These are phyloP conservation scores for Aricia agestis DNA, from an alignment of 1,140 invertebrate species.

Conservation along the genomic window DNA sequence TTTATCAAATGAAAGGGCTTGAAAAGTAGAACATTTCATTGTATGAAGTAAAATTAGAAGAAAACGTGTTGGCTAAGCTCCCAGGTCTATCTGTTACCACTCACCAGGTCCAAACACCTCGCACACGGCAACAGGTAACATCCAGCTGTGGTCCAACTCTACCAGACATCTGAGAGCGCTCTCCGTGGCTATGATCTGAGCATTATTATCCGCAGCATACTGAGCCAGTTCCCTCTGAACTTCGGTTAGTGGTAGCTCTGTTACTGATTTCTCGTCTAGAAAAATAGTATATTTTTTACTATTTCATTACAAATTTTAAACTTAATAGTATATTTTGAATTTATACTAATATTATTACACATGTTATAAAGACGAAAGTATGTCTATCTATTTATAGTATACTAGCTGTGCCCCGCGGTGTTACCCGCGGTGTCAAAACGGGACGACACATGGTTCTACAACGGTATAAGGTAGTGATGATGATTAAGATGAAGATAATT, in stretches of 20 bases:
- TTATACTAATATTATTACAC: neutral
- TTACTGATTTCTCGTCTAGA: constrained; percentile 39
- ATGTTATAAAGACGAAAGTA: too few relatives aligned
- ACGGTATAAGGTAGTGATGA: too few relatives aligned
- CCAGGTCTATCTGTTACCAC: neutral
- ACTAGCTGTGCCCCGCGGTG: too few relatives aligned
- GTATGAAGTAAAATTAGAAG: too few relatives aligned
- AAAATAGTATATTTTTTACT: constrained; percentile 6
- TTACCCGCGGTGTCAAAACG: too few relatives aligned
- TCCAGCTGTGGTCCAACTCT: constrained; percentile 39
- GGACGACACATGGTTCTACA: too few relatives aligned
- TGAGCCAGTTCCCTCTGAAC: constrained; percentile 45
- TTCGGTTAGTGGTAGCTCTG: constrained; percentile 43
- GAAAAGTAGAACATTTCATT: too few relatives aligned
- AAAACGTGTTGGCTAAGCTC: too few relatives aligned
- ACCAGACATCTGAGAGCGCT: constrained; percentile 42
- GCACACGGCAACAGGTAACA: constrained; percentile 43
- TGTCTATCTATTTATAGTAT: too few relatives aligned
- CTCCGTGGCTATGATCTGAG: constrained; percentile 40
- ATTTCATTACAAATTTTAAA: neutral
- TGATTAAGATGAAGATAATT: too few relatives aligned
- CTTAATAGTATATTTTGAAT: neutral
- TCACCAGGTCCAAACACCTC: constrained; percentile 37
- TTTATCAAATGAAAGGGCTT: too few relatives aligned
- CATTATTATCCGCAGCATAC: constrained; percentile 39